A percentile compares a stretch with the other conserved stretches of the same genome.
Evolutionary conservation across 2,797 vertebrate genomes (phyloP).

Genomic region (Arremon aurantiirostris): DNA sequence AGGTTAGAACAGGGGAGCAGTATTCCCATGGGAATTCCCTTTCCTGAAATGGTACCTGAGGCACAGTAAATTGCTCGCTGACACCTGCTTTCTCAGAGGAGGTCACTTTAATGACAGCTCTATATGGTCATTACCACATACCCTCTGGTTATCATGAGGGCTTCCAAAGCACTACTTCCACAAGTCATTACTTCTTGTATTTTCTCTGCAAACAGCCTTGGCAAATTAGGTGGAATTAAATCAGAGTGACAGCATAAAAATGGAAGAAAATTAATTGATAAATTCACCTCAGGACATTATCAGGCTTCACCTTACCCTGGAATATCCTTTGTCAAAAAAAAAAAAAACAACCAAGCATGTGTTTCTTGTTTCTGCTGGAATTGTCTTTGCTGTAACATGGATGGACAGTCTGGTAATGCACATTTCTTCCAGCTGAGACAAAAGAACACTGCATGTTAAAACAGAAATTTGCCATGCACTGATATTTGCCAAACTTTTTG

Average conservation of each 20-base stretch:
- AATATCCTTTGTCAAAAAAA: neutral
- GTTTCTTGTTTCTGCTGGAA: neutral
- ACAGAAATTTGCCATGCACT: neutral
- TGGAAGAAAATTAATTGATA: neutral
- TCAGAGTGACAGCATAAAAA: constrained; percentile 18
- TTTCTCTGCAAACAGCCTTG: neutral
- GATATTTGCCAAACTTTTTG: neutral
- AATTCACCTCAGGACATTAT: constrained; percentile 2
- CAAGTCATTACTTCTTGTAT: neutral
- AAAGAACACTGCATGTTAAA: neutral
- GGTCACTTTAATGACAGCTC: neutral
- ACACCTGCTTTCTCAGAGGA: neutral
- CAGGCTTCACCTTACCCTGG: neutral
- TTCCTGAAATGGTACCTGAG: neutral
- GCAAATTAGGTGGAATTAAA: constrained; percentile 32
- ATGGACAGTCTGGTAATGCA: neutral
- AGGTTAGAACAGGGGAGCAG: neutral
- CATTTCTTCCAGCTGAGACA: neutral
- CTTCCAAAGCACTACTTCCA: neutral
- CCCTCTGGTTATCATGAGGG: neutral
- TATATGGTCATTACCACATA: neutral
- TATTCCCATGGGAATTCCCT: neutral
- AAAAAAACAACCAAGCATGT: neutral
- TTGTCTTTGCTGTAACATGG: neutral
- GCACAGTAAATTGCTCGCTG: neutral